Conservation (phyloP, 2,113 vertebrate species). For the Calidris pygmaea region DNA sequence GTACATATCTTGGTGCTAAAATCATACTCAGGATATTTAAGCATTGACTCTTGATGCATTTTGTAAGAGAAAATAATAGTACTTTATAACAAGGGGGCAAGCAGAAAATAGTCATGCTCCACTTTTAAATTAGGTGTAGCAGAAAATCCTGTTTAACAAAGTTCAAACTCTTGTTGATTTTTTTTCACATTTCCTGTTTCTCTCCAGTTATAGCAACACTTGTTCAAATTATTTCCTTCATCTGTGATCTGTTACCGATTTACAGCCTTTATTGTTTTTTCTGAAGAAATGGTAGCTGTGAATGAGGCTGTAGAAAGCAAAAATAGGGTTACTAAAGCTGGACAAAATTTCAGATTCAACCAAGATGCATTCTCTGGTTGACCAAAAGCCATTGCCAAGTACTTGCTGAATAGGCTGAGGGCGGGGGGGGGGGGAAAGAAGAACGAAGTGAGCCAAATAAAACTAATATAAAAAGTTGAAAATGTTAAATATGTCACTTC, state of each 20-base stretch:
- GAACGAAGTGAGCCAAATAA: not conserved
- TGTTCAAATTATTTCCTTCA: not conserved
- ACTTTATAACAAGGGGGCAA: not conserved
- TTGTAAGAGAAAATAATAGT: not conserved
- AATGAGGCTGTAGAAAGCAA: not conserved
- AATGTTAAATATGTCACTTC: not conserved
- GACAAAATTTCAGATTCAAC: not conserved
- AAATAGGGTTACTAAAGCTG: not conserved
- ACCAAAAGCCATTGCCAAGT: not conserved
- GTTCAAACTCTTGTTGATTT: not conserved
- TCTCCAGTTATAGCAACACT: not conserved
- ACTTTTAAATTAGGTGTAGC: not conserved
- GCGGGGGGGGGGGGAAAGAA: accelerated
- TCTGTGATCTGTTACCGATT: not conserved
- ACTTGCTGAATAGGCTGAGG: not conserved
- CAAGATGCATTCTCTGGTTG: not conserved
- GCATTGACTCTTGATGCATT: not conserved
- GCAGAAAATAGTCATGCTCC: not conserved
- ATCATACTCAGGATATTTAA: not conserved
- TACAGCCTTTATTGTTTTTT: not conserved
- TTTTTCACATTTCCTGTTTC: not conserved
- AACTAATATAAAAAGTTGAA: not conserved
- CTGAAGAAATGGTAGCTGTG: not conserved
- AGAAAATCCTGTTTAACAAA: not conserved
- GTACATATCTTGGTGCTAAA: not conserved